Evolutionary conservation across 2,113 vertebrate species (phyloP).

Genomic region (Cepphus grylle): DNA sequence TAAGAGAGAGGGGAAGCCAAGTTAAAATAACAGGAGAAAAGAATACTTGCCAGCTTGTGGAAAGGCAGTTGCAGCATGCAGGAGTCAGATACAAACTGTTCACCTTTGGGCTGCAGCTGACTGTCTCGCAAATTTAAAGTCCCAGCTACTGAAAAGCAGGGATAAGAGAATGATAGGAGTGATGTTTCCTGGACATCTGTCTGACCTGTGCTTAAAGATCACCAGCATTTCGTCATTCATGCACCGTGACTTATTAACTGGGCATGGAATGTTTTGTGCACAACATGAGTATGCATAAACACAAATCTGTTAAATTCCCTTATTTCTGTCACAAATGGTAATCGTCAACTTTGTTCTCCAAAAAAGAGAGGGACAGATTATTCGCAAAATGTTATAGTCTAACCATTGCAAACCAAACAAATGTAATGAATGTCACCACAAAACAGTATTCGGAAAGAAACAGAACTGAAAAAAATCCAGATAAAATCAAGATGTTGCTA

Average conservation of each 20-base stretch:
- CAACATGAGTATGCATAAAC: background rate
- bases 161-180: background rate
- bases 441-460: background rate
- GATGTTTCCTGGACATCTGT: background rate
- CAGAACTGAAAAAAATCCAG: background rate
- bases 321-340: background rate
- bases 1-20: background rate
- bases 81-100: constrained; percentile 23
- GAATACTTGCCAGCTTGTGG: constrained; percentile 39
- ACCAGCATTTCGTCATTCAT: background rate
- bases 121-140: constrained; percentile 20
- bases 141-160: constrained; percentile 38
- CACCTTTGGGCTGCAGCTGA: constrained; percentile 26
- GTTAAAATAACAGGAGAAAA: constrained; percentile 1
- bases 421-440: background rate
- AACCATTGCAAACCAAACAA: background rate
- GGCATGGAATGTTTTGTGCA: background rate
- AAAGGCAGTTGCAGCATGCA: constrained; percentile 28
- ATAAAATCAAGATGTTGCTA: background rate
- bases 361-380: background rate
- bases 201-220: background rate
- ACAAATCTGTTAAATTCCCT: background rate
- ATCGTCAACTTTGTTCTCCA: background rate
- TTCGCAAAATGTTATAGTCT: background rate
- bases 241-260: background rate